A percentile compares a stretch with the other conserved stretches of the same genome.
Conservation (phyloP, 23 tunicate species). For the Ascidia mentula region DNA sequence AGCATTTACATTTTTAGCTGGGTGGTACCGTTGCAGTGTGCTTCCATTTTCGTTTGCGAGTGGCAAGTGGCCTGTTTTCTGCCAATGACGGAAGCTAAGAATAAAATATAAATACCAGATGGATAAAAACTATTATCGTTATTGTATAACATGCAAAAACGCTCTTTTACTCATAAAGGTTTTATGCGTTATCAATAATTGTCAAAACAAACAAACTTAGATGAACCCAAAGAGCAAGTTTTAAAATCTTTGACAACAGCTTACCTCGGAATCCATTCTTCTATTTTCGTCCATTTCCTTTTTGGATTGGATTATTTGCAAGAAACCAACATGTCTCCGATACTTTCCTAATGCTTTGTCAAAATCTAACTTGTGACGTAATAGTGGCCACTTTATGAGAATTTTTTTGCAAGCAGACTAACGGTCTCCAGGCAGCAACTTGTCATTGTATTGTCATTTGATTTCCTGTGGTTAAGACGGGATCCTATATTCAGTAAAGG, state of each 20-base stretch:
- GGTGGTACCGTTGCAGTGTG: not conserved
- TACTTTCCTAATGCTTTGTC: not conserved
- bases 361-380: not conserved
- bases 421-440: conserved; percentile 3
- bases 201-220: too few species aligned
- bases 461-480: too few species aligned
- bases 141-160: too few species aligned
- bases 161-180: too few species aligned
- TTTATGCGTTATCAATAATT: too few species aligned
- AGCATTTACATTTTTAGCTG: not conserved
- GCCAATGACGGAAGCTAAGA: not conserved
- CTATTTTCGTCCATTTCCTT: not conserved
- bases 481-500: too few species aligned
- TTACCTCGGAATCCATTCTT: not conserved
- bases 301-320: not conserved
- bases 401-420: not conserved
- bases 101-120: not conserved
- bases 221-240: too few species aligned
- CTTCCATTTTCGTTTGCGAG: conserved; percentile 30
- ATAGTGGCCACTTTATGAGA: not conserved
- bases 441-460: too few species aligned
- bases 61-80: not conserved
- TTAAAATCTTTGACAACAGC: too few species aligned
- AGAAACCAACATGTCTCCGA: too few species aligned
- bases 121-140: too few species aligned